Conservation (phyloP, 2,797 vertebrate species). For the Antennarius maculatus region DNA sequence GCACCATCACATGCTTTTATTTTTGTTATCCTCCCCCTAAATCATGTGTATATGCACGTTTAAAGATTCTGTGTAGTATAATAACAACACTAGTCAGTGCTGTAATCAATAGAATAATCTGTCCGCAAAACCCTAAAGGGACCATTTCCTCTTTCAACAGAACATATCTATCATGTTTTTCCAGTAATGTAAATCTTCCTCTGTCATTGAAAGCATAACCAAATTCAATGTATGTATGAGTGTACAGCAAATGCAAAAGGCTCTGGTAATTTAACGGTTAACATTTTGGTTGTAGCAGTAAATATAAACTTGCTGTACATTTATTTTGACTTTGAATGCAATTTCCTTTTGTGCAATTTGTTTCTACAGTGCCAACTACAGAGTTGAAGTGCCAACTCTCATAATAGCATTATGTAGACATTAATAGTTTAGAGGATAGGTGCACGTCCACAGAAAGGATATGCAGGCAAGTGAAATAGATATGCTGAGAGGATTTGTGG, state of each 20-base stretch:
- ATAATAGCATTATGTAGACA: conserved; percentile 3
- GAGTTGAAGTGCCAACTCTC: not conserved
- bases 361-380: not conserved
- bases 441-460: conserved; percentile 15
- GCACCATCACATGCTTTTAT: conserved; percentile 5
- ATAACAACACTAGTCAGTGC: conserved; percentile 29
- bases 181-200: conserved; percentile 14
- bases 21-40: conserved; percentile 14
- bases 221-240: not conserved
- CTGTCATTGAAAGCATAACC: conserved; percentile 11
- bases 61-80: conserved; percentile 37
- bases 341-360: conserved; percentile 11
- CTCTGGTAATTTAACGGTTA: not conserved
- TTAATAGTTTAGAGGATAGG: not conserved
- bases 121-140: conserved; percentile 20
- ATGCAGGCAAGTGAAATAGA: conserved; percentile 15
- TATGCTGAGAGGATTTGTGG: conserved; percentile 9
- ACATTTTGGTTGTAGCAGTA: not conserved
- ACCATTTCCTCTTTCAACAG: conserved; percentile 29
- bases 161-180: conserved; percentile 20
- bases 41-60: conserved; percentile 40
- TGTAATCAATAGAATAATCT: conserved; percentile 27
- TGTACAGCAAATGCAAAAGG: not conserved
- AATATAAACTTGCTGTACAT: not conserved
- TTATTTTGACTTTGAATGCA: not conserved